These are phyloP conservation scores for Euwallacea fornicatus DNA, from an alignment of 1,140 invertebrate genomes.

Conservation along the genomic window DNA sequence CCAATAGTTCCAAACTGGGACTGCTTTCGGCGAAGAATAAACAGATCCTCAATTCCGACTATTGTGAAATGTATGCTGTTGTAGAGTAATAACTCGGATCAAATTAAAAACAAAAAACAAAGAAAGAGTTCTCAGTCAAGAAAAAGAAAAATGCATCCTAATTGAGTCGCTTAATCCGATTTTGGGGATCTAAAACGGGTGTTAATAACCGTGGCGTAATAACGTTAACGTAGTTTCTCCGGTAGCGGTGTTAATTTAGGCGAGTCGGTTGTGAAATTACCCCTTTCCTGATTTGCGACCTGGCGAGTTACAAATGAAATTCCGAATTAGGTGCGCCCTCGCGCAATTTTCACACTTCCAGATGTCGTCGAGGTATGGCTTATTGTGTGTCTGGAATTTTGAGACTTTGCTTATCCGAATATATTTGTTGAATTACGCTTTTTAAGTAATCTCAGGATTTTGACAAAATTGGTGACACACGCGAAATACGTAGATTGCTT, in stretches of 20 bases:
- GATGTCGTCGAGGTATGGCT: constrained; percentile 47
- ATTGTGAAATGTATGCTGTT: too few species aligned
- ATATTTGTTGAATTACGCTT: background rate
- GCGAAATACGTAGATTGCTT: too few species aligned
- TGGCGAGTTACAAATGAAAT: constrained; percentile 52
- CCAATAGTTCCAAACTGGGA: too few species aligned
- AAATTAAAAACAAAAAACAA: background rate
- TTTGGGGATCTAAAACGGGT: constrained; percentile 14
- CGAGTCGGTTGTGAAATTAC: constrained; percentile 46
- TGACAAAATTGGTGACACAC: too few species aligned
- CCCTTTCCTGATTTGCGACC: constrained; percentile 53
- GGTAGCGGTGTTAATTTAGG: constrained; percentile 36
- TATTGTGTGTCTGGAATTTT: constrained; percentile 37
- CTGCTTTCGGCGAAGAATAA: too few species aligned
- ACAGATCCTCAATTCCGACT: too few species aligned
- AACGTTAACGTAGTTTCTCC: constrained; percentile 33
- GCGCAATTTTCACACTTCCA: constrained; percentile 43
- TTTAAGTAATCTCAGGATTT: too few species aligned
- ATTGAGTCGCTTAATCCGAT: constrained; percentile 22
- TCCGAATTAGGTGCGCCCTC: constrained; percentile 50
- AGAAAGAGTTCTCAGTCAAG: background rate
- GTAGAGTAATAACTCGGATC: background rate
- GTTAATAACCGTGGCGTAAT: constrained; percentile 28
- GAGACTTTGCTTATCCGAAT: background rate
- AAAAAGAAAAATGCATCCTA: background rate